Conservation (phyloP, 2,888 invertebrate species). For the Polyommatus iphigenia region DNA sequence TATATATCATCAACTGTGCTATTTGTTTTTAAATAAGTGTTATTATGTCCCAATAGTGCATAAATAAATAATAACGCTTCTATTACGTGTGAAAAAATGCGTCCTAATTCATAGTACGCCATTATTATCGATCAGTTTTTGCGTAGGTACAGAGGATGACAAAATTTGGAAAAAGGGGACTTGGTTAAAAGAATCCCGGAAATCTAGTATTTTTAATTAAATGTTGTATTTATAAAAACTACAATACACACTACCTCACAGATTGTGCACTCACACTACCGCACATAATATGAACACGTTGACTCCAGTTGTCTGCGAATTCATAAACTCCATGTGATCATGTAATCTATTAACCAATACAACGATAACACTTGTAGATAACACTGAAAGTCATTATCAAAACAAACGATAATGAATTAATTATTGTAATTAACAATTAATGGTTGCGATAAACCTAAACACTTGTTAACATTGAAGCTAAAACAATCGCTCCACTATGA, state of each 20-base stretch:
- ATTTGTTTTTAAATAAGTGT: background rate
- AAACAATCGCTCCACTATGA: constrained; percentile 16
- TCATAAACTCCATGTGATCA: background rate
- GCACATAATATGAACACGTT: too few species aligned
- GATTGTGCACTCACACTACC: too few species aligned
- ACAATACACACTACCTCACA: background rate
- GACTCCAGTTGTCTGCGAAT: background rate
- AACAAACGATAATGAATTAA: constrained; percentile 10
- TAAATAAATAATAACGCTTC: background rate
- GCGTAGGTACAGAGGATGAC: too few species aligned
- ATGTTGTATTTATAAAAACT: too few species aligned
- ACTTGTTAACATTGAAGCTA: constrained; percentile 23
- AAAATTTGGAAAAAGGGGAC: too few species aligned
- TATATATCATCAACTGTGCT: background rate
- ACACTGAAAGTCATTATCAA: constrained; percentile 11
- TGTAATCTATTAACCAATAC: background rate
- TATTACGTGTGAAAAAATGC: background rate
- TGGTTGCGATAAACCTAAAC: constrained; percentile 10
- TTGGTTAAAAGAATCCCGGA: too few species aligned
- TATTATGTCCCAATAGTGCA: background rate
- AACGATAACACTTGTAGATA: background rate
- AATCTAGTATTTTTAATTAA: too few species aligned
- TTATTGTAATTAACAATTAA: background rate
- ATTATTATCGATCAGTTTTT: too few species aligned
- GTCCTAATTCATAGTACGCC: too few species aligned